Conservation (phyloP, 2,888 invertebrate species). For the Conistra vaccinii region DNA sequence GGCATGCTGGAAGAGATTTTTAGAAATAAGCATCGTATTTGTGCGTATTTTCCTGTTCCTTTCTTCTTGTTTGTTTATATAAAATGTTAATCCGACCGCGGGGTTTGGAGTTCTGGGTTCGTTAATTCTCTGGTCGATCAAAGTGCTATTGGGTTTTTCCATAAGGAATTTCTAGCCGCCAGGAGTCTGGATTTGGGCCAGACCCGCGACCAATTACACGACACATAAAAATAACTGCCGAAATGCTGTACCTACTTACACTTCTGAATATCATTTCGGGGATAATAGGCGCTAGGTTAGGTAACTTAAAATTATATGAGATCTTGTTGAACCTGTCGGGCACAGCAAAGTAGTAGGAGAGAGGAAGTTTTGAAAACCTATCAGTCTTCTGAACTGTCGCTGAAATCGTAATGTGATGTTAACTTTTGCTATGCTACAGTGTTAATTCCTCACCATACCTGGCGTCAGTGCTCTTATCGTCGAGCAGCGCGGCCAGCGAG, state of each 20-base stretch:
- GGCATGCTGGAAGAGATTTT: neutral
- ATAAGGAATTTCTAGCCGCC: neutral
- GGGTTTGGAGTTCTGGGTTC: neutral
- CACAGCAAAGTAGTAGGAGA: neutral
- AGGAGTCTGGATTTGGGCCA: neutral
- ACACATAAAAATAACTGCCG: neutral
- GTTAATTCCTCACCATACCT: conserved; percentile 73
- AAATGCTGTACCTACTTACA: neutral
- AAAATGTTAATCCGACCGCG: no score
- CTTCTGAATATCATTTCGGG: neutral
- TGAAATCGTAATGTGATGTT: neutral
- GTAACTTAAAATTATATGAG: no score
- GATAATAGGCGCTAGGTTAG: no score
- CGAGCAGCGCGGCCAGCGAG: conserved; percentile 87
- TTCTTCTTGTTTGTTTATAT: neutral
- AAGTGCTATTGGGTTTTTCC: neutral
- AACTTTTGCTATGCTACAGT: neutral
- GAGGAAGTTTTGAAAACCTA: neutral
- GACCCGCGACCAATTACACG: neutral
- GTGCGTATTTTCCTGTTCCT: neutral
- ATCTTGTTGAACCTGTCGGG: no score
- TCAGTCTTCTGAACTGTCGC: neutral
- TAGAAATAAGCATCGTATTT: neutral
- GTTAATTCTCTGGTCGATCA: neutral
- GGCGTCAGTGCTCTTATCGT: conserved; percentile 89